phyloP scores from a whole-genome alignment of 2,113 vertebrate species.

The Cyprinus carpio region DNA sequence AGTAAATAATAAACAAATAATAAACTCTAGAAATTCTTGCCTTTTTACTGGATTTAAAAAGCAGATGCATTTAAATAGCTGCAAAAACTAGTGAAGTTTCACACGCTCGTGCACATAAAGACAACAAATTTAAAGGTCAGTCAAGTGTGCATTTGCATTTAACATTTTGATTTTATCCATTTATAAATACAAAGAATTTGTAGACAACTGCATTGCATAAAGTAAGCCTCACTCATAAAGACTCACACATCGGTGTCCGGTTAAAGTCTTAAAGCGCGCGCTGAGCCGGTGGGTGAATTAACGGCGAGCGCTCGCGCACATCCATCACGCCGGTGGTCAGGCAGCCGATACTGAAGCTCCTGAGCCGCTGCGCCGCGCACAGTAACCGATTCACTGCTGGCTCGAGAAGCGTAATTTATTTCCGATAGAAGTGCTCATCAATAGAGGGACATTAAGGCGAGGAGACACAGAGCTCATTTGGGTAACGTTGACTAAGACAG shows the following conservation, averaged over 20 bases:
- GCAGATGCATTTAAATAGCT: neutral
- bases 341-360: constrained; percentile 50
- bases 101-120: neutral
- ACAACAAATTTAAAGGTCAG: neutral
- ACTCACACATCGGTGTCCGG: neutral
- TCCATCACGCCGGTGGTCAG: constrained; percentile 56
- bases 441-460: constrained; percentile 62
- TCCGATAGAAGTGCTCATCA: constrained; percentile 61
- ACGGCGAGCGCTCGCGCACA: constrained; percentile 49
- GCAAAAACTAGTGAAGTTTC: neutral
- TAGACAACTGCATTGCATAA: neutral
- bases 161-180: too few species aligned
- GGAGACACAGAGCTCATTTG: constrained; percentile 51
- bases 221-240: neutral
- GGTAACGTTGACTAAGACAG: constrained; percentile 47
- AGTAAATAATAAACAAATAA: neutral
- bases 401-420: constrained; percentile 56
- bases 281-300: constrained; percentile 45
- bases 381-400: constrained; percentile 53
- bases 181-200: neutral
- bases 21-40: neutral
- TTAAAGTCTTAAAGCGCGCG: neutral
- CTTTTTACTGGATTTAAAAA: too few species aligned
- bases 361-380: constrained; percentile 36
- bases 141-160: neutral